Evolutionary conservation across 2,888 invertebrate genomes (phyloP), one percentile per base, ranked within the genome.

Genomic region (Dasypogon diadema): DNA sequence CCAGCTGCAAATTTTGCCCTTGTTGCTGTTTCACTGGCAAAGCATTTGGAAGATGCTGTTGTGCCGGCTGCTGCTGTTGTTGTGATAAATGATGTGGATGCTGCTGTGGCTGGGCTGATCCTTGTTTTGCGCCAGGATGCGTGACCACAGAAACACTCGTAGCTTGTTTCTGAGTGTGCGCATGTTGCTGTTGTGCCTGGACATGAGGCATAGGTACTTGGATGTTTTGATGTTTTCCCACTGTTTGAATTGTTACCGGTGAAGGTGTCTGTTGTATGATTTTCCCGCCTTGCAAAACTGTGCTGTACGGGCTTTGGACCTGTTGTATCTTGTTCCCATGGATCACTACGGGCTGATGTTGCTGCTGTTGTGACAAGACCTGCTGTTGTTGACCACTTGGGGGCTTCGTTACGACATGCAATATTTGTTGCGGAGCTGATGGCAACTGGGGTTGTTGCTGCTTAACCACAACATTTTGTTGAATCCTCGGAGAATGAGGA

Each of bases 151-250:
- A 81, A n/a, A 81, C 76, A 16, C 79, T 78, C 10, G 78, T 70
- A 5, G 80, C 16, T 18, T 75, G 72, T 8, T 75, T 70, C 37
- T 77, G 65, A 1, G 24, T 21, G 24, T 77, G 77, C 22, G 55
- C 26, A 60, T 77, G 74, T 42, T 75, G 70, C 65, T 81, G 83
- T 37, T 83, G 84, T 68, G 83, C 84, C 79, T 87, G 87, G 10
- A 86, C 83, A 37, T 88, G 87, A 75, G 87, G 87, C 12, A 88
- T 79, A 26, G 88, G 85, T 75, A 87, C 86, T 78, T 87, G 86
- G 65, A 86, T 86, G 0, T 85, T 85, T 81, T 86, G 86, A 6
- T 85, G 84, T 3, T 84, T 82, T 2, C 80, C 80, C 1, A 83
- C 84, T 1, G 82, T 76, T 70, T 77, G 77, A 21, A 76, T 77